phyloP scores from a whole-genome alignment of 2,797 vertebrate genomes.

The Silurus lanzhouensis region DNA sequence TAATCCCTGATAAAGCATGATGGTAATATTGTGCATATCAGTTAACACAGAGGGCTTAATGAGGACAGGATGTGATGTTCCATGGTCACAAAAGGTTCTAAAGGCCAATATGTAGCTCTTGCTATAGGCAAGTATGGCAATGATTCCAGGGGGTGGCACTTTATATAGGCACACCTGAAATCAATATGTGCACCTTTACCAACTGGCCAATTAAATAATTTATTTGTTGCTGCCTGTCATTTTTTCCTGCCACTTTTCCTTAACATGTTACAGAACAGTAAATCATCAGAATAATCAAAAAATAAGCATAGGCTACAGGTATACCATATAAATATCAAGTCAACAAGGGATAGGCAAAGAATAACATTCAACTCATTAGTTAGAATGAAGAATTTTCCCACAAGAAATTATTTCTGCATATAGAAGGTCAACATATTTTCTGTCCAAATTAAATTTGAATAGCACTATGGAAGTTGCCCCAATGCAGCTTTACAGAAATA shows the following conservation, averaged over 20 bases:
- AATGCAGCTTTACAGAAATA: no score
- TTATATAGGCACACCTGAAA: background rate
- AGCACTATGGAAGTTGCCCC: no score
- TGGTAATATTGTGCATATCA: background rate
- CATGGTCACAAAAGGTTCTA: background rate
- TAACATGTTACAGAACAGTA: background rate
- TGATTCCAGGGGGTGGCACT: background rate
- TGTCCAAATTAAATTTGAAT: background rate
- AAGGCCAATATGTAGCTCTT: background rate
- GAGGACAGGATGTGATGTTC: background rate
- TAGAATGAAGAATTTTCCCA: background rate
- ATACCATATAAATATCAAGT: no score
- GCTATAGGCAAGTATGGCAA: background rate
- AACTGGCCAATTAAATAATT: background rate
- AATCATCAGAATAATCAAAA: background rate
- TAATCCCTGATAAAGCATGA: background rate
- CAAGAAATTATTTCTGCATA: background rate
- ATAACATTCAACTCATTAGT: background rate
- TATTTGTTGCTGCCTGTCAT: background rate
- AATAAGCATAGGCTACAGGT: background rate
- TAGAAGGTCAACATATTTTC: background rate
- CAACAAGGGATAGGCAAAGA: background rate
- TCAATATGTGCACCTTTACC: background rate
- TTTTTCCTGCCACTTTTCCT: background rate
- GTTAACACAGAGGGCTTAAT: background rate